Conservation (phyloP, 2,113 vertebrate species). For the Cyanoderma ruficeps region DNA sequence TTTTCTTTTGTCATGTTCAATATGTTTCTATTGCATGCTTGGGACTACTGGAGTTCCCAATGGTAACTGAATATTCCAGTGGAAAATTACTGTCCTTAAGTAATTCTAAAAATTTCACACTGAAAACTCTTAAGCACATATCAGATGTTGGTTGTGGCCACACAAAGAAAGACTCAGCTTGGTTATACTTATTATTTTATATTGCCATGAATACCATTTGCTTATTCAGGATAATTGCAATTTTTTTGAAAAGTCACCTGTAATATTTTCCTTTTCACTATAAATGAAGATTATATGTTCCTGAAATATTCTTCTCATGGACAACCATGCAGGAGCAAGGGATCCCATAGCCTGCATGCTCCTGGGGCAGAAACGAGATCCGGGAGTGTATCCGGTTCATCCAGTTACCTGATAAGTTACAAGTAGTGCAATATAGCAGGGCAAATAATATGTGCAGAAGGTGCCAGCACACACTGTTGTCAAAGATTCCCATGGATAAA, state of each 20-base stretch:
- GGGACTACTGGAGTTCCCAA: not conserved
- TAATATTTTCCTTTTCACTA: not conserved
- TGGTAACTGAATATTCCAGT: not conserved
- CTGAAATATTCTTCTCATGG: not conserved
- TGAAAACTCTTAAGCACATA: not conserved
- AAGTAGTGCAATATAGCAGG: not conserved
- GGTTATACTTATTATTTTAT: not conserved
- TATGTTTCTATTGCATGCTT: not conserved
- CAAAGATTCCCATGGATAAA: not conserved
- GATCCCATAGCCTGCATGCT: rapidly evolving
- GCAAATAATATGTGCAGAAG: not conserved
- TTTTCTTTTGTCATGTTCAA: conserved; percentile 39
- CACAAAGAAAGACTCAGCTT: not conserved
- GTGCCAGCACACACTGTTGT: not conserved
- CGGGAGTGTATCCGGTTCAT: not conserved
- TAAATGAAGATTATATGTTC: not conserved
- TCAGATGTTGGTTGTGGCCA: not conserved
- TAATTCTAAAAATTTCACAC: not conserved
- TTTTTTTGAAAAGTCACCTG: not conserved
- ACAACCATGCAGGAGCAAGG: not conserved
- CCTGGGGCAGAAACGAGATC: not conserved
- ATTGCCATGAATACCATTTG: not conserved
- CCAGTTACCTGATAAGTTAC: not conserved
- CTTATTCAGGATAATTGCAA: not conserved
- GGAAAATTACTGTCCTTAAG: not conserved